Evolutionary conservation across 2,113 vertebrate genomes (phyloP).

Genomic region (Brevimyrus niger): DNA sequence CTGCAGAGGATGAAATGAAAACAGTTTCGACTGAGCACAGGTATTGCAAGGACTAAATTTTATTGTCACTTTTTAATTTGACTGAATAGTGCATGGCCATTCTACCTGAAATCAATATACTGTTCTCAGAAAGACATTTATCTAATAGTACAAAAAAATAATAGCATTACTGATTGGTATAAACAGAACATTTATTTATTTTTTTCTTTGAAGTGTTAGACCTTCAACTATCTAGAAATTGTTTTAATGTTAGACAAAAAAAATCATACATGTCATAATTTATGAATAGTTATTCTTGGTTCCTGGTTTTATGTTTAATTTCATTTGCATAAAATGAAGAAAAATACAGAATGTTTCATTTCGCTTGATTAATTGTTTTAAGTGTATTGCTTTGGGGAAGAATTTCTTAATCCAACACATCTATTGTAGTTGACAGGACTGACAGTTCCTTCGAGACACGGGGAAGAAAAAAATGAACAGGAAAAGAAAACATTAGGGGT

Average conservation of each 20-base stretch:
- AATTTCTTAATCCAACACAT: background rate
- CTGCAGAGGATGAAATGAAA: background rate
- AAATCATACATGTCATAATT: background rate
- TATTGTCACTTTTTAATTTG: background rate
- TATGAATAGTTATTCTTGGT: background rate
- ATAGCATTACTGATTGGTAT: background rate
- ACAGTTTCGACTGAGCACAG: background rate
- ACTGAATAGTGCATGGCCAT: background rate
- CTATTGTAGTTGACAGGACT: background rate
- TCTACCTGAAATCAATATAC: background rate
- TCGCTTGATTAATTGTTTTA: background rate
- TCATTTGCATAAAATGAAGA: background rate
- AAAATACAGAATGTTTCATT: background rate
- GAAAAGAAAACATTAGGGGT: background rate
- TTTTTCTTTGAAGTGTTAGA: background rate
- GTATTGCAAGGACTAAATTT: background rate
- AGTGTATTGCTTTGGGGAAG: background rate
- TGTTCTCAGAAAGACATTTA: background rate
- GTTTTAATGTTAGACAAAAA: background rate
- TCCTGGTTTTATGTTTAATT: background rate
- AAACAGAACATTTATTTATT: background rate
- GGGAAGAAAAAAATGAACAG: background rate
- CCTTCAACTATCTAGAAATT: background rate
- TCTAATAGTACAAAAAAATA: background rate
- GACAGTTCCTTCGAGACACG: background rate